phyloP scores from a whole-genome alignment of 2,888 invertebrate species.

The Rhogogaster chlorosoma region DNA sequence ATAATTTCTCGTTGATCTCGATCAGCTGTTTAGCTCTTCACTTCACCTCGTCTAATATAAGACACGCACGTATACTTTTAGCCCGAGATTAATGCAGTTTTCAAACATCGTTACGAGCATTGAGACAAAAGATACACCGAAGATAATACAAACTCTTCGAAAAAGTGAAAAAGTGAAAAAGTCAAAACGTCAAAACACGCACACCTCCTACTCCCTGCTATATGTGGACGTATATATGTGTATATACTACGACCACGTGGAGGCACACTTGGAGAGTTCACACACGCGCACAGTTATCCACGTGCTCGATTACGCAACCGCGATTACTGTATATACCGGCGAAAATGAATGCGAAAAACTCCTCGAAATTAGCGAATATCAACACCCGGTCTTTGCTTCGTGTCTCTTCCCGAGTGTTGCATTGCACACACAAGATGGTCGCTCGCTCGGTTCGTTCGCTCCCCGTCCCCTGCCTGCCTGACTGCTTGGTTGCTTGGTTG shows the following conservation, averaged over 20 bases:
- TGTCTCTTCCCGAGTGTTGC: slow-evolving; percentile 43
- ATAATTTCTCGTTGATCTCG: not conserved
- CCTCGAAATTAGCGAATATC: slow-evolving; percentile 19
- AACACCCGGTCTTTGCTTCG: slow-evolving; percentile 15
- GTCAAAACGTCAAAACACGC: slow-evolving; percentile 7
- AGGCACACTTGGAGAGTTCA: not conserved
- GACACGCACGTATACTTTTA: not conserved
- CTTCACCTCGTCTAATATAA: not conserved
- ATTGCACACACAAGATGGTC: slow-evolving; percentile 53
- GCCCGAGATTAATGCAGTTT: not conserved
- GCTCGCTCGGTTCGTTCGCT: slow-evolving; percentile 47
- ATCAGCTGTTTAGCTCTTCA: slow-evolving; percentile 2
- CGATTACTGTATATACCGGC: not conserved
- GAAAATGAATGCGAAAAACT: slow-evolving; percentile 7
- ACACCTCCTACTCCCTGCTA: not conserved
- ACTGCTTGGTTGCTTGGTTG: slow-evolving; percentile 21
- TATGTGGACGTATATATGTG: not conserved
- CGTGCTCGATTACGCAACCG: slow-evolving; percentile 43
- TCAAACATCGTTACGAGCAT: not conserved
- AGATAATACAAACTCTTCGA: not conserved
- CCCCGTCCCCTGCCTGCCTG: slow-evolving; percentile 43
- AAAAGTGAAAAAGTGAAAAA: too few relatives aligned
- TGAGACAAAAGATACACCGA: not conserved
- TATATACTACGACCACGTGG: slow-evolving; percentile 25
- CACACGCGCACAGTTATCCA: slow-evolving; percentile 32